phyloP scores from a whole-genome alignment of 1,140 invertebrate genomes.

The Laodelphax striatellus region DNA sequence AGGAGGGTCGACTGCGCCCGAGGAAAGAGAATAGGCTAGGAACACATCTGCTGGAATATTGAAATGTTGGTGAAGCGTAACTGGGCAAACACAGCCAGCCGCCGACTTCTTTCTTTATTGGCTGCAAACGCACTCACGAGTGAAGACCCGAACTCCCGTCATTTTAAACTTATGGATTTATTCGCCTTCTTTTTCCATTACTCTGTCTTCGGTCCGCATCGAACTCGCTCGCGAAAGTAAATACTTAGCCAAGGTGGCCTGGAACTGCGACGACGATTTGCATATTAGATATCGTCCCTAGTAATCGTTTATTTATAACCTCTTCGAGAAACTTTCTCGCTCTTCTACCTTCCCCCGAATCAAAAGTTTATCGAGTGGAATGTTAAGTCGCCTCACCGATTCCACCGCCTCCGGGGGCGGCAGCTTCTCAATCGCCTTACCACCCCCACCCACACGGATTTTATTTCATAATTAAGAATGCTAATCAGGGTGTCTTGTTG shows the following conservation, averaged over 20 bases:
- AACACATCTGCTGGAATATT: no score
- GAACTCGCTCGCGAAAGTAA: constrained; percentile 1
- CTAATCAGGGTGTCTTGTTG: constrained; percentile 8
- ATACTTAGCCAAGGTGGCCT: background rate
- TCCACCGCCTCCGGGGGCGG: no score
- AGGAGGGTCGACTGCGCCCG: no score
- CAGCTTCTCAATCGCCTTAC: constrained; percentile 1
- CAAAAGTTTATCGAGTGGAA: constrained; percentile 17
- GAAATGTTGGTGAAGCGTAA: background rate
- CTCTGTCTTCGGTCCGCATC: background rate
- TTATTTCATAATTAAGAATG: constrained; percentile 17
- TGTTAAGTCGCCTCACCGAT: constrained; percentile 5
- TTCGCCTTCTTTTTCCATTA: constrained; percentile 5
- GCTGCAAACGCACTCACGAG: constrained; percentile 7
- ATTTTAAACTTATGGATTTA: constrained; percentile 18
- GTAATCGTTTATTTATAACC: constrained; percentile 19
- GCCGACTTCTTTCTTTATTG: constrained; percentile 8
- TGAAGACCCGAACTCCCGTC: constrained; percentile 7
- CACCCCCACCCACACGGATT: background rate
- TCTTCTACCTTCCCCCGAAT: background rate
- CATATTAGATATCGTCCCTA: constrained; percentile 8
- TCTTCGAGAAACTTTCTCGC: background rate
- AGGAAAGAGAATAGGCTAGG: no score
- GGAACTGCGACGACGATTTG: constrained; percentile 5
- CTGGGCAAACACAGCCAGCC: background rate